Conservation (phyloP, 1,140 invertebrate genomes). For the Hypsibius dujardini region DNA sequence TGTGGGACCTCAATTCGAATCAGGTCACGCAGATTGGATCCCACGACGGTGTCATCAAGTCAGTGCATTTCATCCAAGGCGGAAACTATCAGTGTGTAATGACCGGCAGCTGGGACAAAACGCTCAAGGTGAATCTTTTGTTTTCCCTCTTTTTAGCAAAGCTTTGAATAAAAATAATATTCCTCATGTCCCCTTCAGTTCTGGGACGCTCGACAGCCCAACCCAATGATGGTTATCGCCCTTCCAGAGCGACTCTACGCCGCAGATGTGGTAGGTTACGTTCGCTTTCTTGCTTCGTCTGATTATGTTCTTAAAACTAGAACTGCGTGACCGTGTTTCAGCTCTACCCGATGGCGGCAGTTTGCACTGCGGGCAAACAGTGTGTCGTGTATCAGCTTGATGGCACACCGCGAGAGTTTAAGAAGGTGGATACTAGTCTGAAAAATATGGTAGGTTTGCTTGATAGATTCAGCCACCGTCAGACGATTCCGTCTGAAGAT, state of each 20-base stretch:
- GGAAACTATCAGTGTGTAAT: slow-evolving; percentile 86
- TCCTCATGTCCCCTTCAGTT: slow-evolving; percentile 45
- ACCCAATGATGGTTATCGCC: slow-evolving; percentile 69
- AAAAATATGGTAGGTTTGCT: slow-evolving; percentile 51
- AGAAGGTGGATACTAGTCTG: slow-evolving; percentile 77
- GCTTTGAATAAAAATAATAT: too few relatives aligned
- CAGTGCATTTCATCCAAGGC: slow-evolving; percentile 91
- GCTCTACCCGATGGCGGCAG: slow-evolving; percentile 91
- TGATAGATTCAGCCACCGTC: slow-evolving; percentile 19
- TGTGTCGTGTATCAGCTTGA: slow-evolving; percentile 88
- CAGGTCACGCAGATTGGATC: slow-evolving; percentile 56
- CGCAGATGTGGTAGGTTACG: slow-evolving; percentile 68
- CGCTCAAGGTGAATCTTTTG: slow-evolving; percentile 51
- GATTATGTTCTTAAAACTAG: too few relatives aligned
- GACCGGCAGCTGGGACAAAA: slow-evolving; percentile 99
- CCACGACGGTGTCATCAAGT: slow-evolving; percentile 89
- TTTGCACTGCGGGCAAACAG: slow-evolving; percentile 72
- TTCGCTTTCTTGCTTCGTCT: too few relatives aligned
- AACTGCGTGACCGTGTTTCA: slow-evolving; percentile 23
- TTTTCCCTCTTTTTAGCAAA: too few relatives aligned
- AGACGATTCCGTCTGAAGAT: slow-evolving; percentile 8
- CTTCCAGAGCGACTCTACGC: slow-evolving; percentile 87
- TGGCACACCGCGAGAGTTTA: slow-evolving; percentile 75
- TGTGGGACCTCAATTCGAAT: slow-evolving; percentile 92
- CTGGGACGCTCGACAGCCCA: slow-evolving; percentile 81